phyloP scores from a whole-genome alignment of 64 coral and sea anemone species.

The Montipora sp. region DNA sequence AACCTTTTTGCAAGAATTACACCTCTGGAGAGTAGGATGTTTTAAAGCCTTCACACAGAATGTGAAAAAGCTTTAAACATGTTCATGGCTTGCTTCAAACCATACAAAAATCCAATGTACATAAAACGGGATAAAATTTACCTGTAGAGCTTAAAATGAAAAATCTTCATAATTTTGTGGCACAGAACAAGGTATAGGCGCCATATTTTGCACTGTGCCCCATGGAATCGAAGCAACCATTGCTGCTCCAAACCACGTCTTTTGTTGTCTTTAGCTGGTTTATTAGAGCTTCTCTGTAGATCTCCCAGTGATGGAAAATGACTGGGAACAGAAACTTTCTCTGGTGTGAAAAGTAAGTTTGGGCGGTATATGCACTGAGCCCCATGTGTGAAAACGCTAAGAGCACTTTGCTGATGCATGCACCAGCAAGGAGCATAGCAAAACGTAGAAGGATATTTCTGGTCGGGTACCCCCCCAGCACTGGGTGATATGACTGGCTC shows the following conservation, averaged over 20 bases:
- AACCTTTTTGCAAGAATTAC: too few species aligned
- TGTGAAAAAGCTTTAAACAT: too few species aligned
- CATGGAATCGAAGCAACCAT: slow-evolving; percentile 47
- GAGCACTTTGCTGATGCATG: slow-evolving; percentile 23
- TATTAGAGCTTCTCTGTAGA: not conserved
- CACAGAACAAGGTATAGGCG: slow-evolving; percentile 30
- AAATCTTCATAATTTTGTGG: slow-evolving; percentile 38
- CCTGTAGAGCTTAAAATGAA: slow-evolving; percentile 45
- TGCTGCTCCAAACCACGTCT: slow-evolving; percentile 3
- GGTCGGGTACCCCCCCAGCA: not conserved
- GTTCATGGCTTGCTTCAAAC: too few species aligned
- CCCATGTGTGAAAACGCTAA: slow-evolving; percentile 32
- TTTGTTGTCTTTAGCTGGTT: not conserved
- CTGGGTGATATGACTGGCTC: too few species aligned
- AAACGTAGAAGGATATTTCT: not conserved
- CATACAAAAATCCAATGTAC: too few species aligned
- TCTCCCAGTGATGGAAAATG: slow-evolving; percentile 16
- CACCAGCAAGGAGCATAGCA: slow-evolving; percentile 38
- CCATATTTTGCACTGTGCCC: slow-evolving; percentile 54
- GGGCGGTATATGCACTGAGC: not conserved
- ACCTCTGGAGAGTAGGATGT: too few species aligned
- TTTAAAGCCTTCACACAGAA: too few species aligned
- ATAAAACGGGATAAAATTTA: too few species aligned
- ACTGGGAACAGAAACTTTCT: slow-evolving; percentile 15
- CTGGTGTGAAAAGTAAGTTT: slow-evolving; percentile 44